Base-by-base conservation (phyloP, 2,888 invertebrate species). In the Hirtodrosophila confusa region DNA sequence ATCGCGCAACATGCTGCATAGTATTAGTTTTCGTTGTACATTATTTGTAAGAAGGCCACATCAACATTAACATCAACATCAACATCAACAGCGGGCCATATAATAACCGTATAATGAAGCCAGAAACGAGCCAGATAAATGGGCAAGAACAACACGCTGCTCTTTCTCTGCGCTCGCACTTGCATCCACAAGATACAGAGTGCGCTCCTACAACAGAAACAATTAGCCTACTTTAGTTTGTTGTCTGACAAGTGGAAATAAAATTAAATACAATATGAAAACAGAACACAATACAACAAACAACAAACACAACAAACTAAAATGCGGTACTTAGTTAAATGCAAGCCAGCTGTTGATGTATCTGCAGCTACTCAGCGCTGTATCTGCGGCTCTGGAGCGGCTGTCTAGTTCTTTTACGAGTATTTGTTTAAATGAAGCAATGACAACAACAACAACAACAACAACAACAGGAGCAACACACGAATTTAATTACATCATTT, bases 161-260 rank as follows among this genome's bases (percentile, higher is more conserved):
- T 23, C 17, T 47, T 8, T 55, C 9, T 27, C 17, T 53, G 2
- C 64, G 9, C 57, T 8, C 12, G 35, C 47, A 60, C 36, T 31
- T 69, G 78, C 55, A 79, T 69, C 75, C 50, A 31, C 10, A 55
- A 75, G 66, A 77, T 66, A 84, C n/a, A 36, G 50, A 63, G 45
- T 36, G 17, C 43, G 56, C 78, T 66, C 71, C 79, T 86, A 83
- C 80, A 83, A 79, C 77, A 69, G 70, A 85, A 82, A 86, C 84
- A 88, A 83, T 83, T 83, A 88, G 83, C 88, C 83, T 88, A 88
- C 86, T 86, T 84, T 83, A 73, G 78, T 78, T 87, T 82, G 76
- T 68, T 86, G 87, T 79, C 87, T 86, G 86, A 78, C 86, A 85
- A 85, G 86, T 71, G 68, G 88, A 87, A 83, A 86, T 83, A 87